Evolutionary conservation across 2,113 vertebrate genomes (phyloP), one percentile per base, ranked within the genome.

Genomic region (Lampris incognitus): DNA sequence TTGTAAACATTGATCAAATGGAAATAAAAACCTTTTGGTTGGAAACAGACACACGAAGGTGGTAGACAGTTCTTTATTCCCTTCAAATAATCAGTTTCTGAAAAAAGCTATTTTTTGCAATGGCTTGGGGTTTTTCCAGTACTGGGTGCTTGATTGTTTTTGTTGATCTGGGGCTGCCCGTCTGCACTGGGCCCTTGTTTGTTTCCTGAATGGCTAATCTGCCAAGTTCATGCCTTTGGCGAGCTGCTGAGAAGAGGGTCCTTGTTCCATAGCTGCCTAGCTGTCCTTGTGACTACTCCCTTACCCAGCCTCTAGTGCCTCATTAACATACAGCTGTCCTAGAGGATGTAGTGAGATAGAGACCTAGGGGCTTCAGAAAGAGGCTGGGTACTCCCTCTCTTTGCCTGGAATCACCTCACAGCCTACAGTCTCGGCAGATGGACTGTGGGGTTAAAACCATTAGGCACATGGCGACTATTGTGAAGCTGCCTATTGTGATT

Each of bases 281-380:
- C 93, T 90, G 94, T 94, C 95, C 96, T 81, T 96, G 95, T 94
- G 94, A 95, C 92, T 94, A 93, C 93, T 91, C 95, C 92, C 94
- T 94, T 96, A 95, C 94, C 95, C 94, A 94, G 95, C 95, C 92
- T 82, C 89, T 91, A 54, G 83, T 85, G 82, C 96, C 24, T 97
- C 95, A 99, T 99, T 99, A 96, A 92, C 97, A 99, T 99, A 99
- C 98, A 99, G 98, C 98, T 98, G 97, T 96, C 94, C 93, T 93
- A 95, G 95, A 95, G 92, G 93, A 91, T 94, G 94, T 95, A 92
- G 92, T 90, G 93, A 94, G 93, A 91, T 93, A 91, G 88, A 89
- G 87, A 86, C 83, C 87, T 84, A 66, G 63, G 86, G 87, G 85
- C 87, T 87, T 88, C 85, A 87, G 87, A 87, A 82, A 79, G 72